A percentile compares a stretch with the other conserved stretches of the same genome.
These are phyloP conservation scores for Tenthredo livida DNA, from an alignment of 2,888 invertebrate species.

Conservation along the genomic window DNA sequence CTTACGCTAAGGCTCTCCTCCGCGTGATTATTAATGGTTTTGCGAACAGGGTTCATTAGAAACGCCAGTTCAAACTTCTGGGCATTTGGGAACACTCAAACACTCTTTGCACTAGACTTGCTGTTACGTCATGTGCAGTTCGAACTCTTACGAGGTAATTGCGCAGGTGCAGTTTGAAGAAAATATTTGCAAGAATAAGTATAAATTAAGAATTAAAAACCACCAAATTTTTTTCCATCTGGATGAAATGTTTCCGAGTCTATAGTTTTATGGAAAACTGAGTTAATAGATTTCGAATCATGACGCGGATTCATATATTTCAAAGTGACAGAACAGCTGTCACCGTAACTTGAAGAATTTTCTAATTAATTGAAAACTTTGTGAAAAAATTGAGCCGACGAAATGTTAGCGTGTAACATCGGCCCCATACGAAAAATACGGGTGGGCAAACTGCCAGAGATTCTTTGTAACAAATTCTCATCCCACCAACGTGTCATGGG, in stretches of 20 bases:
- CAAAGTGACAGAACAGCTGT: not conserved
- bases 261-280: not conserved
- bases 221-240: not conserved
- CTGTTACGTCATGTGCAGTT: conserved; percentile 61
- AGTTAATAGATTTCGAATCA: not conserved
- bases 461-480: not conserved
- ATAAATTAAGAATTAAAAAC: not conserved
- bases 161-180: not conserved
- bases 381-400: not conserved
- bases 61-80: conserved; percentile 65
- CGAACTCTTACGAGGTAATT: not conserved
- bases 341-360: not conserved
- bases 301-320: not conserved
- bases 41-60: conserved; percentile 75
- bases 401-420: not conserved
- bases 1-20: not conserved
- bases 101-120: conserved; percentile 53
- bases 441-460: conserved; percentile 26
- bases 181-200: too few relatives aligned
- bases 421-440: not conserved
- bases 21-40: conserved; percentile 75
- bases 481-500: not conserved
- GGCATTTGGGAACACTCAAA: conserved; percentile 58
- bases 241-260: not conserved
- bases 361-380: conserved; percentile 8